Evolutionary conservation across 2,797 vertebrate genomes (phyloP), one percentile per base, ranked within the genome.

Genomic region (Parauchenoglanis punctatus): DNA sequence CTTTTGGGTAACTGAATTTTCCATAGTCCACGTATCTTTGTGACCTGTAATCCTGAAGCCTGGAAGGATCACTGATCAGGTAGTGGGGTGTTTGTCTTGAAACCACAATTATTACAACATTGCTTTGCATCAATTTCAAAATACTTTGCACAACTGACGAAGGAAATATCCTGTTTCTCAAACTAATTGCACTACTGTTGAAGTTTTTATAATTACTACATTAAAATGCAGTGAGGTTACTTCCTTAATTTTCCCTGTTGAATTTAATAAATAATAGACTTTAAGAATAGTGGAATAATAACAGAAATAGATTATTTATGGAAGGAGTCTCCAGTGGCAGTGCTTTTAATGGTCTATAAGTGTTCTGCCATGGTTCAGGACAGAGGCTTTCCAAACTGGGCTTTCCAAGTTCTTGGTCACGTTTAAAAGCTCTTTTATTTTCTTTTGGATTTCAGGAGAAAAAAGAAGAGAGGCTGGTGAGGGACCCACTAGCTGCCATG

Each of bases 101-200:
- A 15, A n/a, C 12, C 31, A 17, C 35, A 63, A 17, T 58, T 63
- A 44, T 61, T 72, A 23, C 76, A 6, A 67, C 35, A 25, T 81
- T 63, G 40, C 17, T n/a, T 49, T 46, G 54, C 35, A 18, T 59
- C 15, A 46, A 13, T 76, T 46, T 65, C 17, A 35, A 4, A 46
- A 20, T 13, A 85, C 25, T 23, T 84, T 85, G 35, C 40, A 46
- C 23, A 61, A n/a, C 44, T 6, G 2, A 3, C 67, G 0, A 46
- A 10, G 56, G 70, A 61, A 73, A 85, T 81, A 17, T 85, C 84
- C 84, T 46, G 35, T 85, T 77, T 86, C 31, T 44, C n/a, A 80
- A 81, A 49, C 15, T 12, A 31, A 31, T 31, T 31, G 78, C 46
- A 23, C 52, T 56, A 18, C 13, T 73, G n/a, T 13, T 46, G 6